Evolutionary conservation across 2,113 vertebrate genomes (phyloP).

Genomic region (Spermophilus dauricus): DNA sequence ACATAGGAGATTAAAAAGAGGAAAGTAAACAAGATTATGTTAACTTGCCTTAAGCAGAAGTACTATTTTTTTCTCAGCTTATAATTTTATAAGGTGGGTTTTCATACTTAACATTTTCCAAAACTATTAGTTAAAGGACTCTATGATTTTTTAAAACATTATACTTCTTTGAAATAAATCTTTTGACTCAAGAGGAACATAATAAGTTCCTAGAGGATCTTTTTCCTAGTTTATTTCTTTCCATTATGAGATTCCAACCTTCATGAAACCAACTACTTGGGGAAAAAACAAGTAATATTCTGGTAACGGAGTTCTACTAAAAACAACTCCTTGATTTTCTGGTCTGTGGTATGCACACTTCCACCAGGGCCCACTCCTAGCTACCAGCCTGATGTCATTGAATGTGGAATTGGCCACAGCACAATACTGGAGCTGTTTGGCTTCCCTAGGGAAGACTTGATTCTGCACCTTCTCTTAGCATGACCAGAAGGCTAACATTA

Average conservation of each 20-base stretch:
- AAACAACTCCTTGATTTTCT: neutral
- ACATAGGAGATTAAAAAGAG: conserved; percentile 39
- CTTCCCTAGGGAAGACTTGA: neutral
- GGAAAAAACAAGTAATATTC: neutral
- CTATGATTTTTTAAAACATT: conserved; percentile 45
- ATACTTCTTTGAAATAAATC: conserved; percentile 52
- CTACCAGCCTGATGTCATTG: neutral
- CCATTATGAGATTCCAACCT: neutral
- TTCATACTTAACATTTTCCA: conserved; percentile 50
- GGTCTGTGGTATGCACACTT: neutral
- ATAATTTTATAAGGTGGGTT: conserved; percentile 57
- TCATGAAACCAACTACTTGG: neutral
- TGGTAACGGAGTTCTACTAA: neutral
- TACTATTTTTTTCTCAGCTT: conserved; percentile 50
- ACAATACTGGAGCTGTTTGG: neutral
- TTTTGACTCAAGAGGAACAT: conserved; percentile 13
- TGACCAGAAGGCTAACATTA: neutral
- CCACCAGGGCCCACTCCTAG: neutral
- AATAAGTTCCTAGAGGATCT: neutral
- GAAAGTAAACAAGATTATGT: conserved; percentile 56
- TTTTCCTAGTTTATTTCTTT: conserved; percentile 35
- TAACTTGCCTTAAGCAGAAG: conserved; percentile 59
- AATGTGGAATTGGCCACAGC: neutral
- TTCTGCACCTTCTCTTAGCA: neutral
- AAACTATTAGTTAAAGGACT: conserved; percentile 66